These are phyloP conservation scores for Phymatocera aterrima DNA, from an alignment of 2,888 invertebrate genomes.

Conservation along the genomic window DNA sequence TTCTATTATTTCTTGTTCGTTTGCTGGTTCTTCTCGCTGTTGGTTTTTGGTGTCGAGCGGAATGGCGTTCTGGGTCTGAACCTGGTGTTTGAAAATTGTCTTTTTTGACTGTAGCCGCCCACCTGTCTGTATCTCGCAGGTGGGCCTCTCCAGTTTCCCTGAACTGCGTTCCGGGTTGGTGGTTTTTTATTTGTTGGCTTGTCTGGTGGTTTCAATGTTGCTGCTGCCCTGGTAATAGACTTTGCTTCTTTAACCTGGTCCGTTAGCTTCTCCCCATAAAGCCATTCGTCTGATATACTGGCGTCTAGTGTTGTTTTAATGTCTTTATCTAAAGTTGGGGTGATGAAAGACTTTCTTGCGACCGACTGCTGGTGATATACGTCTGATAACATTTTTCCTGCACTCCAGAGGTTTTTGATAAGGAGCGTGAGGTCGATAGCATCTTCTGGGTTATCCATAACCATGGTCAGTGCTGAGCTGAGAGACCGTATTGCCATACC, in stretches of 20 bases:
- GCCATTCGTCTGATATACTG: not conserved
- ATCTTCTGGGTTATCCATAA: slow-evolving; percentile 4
- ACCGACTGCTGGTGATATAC: not conserved
- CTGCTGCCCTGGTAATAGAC: too few relatives aligned
- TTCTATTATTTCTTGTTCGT: too few relatives aligned
- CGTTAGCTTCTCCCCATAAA: not conserved
- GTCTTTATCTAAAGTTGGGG: not conserved
- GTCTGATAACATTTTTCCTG: slow-evolving; percentile 33
- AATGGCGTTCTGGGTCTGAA: not conserved
- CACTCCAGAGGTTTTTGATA: slow-evolving; percentile 38
- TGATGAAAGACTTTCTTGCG: not conserved
- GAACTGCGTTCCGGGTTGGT: too few relatives aligned
- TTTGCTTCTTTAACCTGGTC: not conserved
- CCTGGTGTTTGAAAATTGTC: too few relatives aligned
- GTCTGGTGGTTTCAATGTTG: not conserved
- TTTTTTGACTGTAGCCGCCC: not conserved
- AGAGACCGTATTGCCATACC: slow-evolving; percentile 30
- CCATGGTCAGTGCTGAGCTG: slow-evolving; percentile 7
- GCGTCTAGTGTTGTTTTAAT: not conserved
- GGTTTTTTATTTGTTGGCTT: too few relatives aligned
- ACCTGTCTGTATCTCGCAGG: not conserved
- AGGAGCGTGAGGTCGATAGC: slow-evolving; percentile 28
- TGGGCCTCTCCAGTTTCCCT: not conserved
- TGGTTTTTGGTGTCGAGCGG: not conserved
- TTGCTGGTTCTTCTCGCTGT: not conserved